phyloP scores from a whole-genome alignment of 30 jellyfish, hydroid and myxozoan species.

The Turritopsis dohrnii region DNA sequence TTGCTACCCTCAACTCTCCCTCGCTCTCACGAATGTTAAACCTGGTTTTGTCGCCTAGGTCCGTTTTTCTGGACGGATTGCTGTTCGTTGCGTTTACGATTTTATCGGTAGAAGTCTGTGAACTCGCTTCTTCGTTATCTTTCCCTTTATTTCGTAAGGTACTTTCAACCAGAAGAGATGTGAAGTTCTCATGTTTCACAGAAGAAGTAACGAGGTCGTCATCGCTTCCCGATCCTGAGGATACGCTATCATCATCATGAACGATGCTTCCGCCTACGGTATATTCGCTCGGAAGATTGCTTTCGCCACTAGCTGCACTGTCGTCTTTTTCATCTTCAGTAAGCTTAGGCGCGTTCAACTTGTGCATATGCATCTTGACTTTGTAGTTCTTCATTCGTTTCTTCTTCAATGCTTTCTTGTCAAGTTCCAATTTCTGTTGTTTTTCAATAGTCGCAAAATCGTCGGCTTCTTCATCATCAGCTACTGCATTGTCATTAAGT shows the following conservation, averaged over 20 bases:
- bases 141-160: background rate
- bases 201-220: conserved; percentile 1
- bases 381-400: conserved; percentile 18
- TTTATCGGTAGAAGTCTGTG: too few species aligned
- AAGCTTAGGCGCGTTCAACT: background rate
- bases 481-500: conserved; percentile 37
- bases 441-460: conserved; percentile 50
- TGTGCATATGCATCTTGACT: background rate
- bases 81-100: too few species aligned
- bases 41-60: background rate
- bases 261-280: background rate
- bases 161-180: background rate
- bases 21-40: background rate
- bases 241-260: conserved; percentile 10
- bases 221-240: conserved; percentile 2
- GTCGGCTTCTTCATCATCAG: conserved; percentile 56
- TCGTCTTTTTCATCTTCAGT: background rate
- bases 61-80: too few species aligned
- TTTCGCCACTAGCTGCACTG: background rate
- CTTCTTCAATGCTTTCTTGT: conserved; percentile 34
- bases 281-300: background rate
- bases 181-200: background rate
- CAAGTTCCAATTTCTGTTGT: conserved; percentile 12
- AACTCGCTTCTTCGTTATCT: background rate
- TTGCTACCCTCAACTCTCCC: background rate